Base-by-base conservation (phyloP, 2,797 vertebrate species). In the Pteronotus mesoamericanus region DNA sequence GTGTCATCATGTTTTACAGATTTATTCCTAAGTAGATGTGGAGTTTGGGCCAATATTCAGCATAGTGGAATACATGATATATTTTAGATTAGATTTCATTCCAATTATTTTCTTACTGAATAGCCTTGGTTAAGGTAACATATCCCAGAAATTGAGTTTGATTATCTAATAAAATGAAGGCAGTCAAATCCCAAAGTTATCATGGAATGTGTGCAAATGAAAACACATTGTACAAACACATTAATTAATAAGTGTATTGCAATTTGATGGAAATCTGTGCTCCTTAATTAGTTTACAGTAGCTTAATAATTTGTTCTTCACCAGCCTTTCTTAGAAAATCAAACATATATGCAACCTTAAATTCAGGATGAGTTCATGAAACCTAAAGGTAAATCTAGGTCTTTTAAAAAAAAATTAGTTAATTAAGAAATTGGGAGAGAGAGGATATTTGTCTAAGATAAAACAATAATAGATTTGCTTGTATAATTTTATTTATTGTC, bases 401-500 rank as follows among this genome's bases (percentile, higher is more conserved):
- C 26, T 34, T 51, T n/a, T n/a, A n/a, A n/a, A n/a, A n/a, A n/a
- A n/a, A n/a, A n/a, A n/a, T n/a, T n/a, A 48, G 18, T 61, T 55
- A 68, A 24, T 95, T 85, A 94, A 46, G 34, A 83, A 92, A 57
- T 46, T 82, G 34, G 29, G 59, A 92, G 42, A 77, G 18, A 34
- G 39, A 69, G 6, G 32, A 11, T 57, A 48, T 64, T 72, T 82
- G 53, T 5, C 59, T 85, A 29, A 71, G 37, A 48, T 53, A 82
- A 78, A 61, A 26, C 9, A 48, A 46, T 51, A 44, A 82, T 79
- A 89, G 46, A 39, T 75, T 37, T 26, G 9, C 24, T 22, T 94
- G 94, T 86, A 72, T 34, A 89, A n/a, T 92, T 94, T 92, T 46
- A 79, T 19, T n/a, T 91, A 51, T 75, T 86, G 19, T 57, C 59